Percentiles rank a stretch among this genome's conserved stretches.
Evolutionary conservation across 2,797 vertebrate species (phyloP).

Genomic region (Pyrocephalus nanus): DNA sequence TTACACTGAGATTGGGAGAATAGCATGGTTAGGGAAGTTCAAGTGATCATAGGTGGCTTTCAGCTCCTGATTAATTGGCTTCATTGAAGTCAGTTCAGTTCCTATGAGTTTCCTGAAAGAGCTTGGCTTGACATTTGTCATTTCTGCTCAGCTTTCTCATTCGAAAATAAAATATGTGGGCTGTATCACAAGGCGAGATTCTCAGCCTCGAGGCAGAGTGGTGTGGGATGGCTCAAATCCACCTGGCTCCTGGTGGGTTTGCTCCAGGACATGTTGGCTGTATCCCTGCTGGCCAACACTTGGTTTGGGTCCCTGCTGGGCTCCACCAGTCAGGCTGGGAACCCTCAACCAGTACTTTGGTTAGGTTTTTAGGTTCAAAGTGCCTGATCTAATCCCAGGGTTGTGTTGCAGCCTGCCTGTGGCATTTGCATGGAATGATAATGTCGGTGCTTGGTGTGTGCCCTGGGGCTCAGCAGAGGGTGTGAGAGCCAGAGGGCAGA

Average conservation of each 20-base stretch:
- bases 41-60: background rate
- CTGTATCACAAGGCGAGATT: background rate
- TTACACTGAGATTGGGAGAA: background rate
- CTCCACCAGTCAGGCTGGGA: accelerated
- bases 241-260: background rate
- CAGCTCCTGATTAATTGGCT: background rate
- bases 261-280: background rate
- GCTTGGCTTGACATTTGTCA: background rate
- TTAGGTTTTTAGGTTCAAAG: background rate
- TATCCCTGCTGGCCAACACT: accelerated
- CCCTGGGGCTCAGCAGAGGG: background rate
- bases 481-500: background rate
- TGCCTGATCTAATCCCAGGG: background rate
- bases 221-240: background rate
- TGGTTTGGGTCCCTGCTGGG: background rate
- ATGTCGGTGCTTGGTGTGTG: accelerated
- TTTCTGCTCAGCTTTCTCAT: background rate
- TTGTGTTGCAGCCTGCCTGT: background rate
- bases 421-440: background rate
- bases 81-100: background rate
- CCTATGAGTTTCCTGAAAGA: background rate
- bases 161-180: background rate
- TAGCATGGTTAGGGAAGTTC: background rate
- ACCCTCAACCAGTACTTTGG: background rate
- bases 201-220: background rate